Percentiles rank a stretch among this genome's conserved stretches.
Conservation (phyloP, 2,888 invertebrate genomes). For the Petrophora chlorosata region DNA sequence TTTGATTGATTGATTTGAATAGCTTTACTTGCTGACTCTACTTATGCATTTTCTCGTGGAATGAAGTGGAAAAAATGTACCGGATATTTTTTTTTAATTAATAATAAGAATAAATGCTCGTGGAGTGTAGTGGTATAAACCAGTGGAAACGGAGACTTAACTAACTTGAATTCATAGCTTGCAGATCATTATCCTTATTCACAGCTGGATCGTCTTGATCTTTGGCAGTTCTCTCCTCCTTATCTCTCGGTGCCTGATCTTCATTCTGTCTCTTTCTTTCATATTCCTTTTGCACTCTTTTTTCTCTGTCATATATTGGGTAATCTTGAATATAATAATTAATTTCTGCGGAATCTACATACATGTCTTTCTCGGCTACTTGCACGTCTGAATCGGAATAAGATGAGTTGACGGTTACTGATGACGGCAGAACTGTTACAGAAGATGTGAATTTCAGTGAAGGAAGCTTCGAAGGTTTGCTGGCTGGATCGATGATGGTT, state of each 20-base stretch:
- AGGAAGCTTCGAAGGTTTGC: conserved; percentile 10
- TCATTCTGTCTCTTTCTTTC: not conserved
- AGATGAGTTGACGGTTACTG: conserved; percentile 42
- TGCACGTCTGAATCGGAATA: conserved; percentile 31
- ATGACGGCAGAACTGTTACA: conserved; percentile 51
- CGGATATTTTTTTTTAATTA: no score
- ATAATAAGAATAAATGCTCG: no score
- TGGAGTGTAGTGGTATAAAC: no score
- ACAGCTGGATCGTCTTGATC: not conserved
- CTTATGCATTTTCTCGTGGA: no score
- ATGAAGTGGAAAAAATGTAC: no score
- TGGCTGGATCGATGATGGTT: not conserved
- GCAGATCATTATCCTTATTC: not conserved
- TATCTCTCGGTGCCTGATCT: not conserved
- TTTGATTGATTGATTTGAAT: no score
- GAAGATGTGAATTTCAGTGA: conserved; percentile 50
- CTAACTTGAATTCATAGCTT: not conserved
- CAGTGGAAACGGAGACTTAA: no score
- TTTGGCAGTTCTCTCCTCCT: not conserved
- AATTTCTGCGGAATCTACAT: conserved; percentile 20
- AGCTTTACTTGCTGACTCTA: no score
- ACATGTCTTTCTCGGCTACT: conserved; percentile 12
- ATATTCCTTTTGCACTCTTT: not conserved
- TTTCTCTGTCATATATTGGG: not conserved
- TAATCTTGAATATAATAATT: conserved; percentile 3